Conservation (phyloP, 2,113 vertebrate species). For the Orientallactaga bullata region DNA sequence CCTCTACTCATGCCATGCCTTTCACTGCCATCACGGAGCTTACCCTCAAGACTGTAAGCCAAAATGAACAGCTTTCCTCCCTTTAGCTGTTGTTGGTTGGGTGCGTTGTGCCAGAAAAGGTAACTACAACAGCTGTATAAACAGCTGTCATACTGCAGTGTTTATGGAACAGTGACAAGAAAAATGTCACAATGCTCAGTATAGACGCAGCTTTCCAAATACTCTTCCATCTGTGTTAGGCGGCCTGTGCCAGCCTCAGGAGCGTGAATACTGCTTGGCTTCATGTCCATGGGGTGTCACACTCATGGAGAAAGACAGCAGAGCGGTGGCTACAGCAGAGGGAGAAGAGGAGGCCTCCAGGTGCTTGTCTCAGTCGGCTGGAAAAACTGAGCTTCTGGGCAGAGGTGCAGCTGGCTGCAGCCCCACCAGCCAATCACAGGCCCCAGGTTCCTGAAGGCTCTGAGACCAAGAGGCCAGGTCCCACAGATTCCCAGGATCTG, state of each 20-base stretch:
- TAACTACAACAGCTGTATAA: too few species aligned
- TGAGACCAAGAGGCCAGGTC: background rate
- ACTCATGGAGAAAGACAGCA: too few species aligned
- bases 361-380: background rate
- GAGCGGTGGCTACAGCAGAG: too few species aligned
- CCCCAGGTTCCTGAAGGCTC: background rate
- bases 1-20: too few species aligned
- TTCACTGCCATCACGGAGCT: too few species aligned
- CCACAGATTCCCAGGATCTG: background rate
- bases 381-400: accelerated
- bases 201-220: background rate
- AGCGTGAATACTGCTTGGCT: background rate
- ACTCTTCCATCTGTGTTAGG: background rate
- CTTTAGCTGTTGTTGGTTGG: too few species aligned
- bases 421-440: background rate
- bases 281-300: background rate
- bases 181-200: background rate
- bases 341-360: too few species aligned
- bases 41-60: too few species aligned
- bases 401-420: accelerated
- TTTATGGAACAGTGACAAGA: background rate
- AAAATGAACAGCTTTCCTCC: too few species aligned
- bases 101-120: too few species aligned
- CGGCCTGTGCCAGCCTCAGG: too few species aligned
- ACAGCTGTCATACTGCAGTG: background rate